Evolutionary conservation across 2,797 vertebrate genomes (phyloP), one percentile per base, ranked within the genome.

Genomic region (Ctenochaetus hawaiiensis): DNA sequence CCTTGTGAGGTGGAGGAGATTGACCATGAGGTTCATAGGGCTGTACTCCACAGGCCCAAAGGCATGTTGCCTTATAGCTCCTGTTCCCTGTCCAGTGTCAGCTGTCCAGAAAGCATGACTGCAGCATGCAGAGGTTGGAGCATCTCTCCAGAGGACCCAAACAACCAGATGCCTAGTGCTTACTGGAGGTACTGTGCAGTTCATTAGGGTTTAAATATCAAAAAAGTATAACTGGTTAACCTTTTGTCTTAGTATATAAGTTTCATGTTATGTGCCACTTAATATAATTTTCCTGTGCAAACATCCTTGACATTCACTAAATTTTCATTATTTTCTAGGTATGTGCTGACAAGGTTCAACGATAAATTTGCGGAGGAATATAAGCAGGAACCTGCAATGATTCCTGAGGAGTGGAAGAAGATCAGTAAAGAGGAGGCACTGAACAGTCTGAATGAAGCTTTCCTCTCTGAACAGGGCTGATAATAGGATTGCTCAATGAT

Each of bases 111-210:
- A 68, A 87, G 74, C 48, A 59, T 80, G n/a, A 43, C 67, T n/a
- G 11, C 74, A 13, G 54, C 67, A 62, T 90, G 84, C 58, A 84
- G 26, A 1, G 69, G 84, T 73, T 93, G 92, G 93, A 87, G 54
- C 53, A 78, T 84, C 51, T 72, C 73, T 7, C 18, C 75, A 10
- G 82, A 86, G 65, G 79, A 88, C 13, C 49, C 73, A 62, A 66
- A 51, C 26, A 77, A 16, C 61, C 73, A 82, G 20, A 82, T 57
- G 3, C 22, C 72, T 16, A 63, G 20, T 48, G 23, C 58, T 53
- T 95, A 94, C 82, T 95, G 94, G 94, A 94, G 93, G 88, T 94
- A 92, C 6, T 39, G 34, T 85, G 34, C 56, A 2, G 12, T 57
- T 53, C 68, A 34, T 70, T 64, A 23, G 51, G 0, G 10, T 3